Base-by-base conservation (phyloP, 2,113 vertebrate species). In the Pandion haliaetus region DNA sequence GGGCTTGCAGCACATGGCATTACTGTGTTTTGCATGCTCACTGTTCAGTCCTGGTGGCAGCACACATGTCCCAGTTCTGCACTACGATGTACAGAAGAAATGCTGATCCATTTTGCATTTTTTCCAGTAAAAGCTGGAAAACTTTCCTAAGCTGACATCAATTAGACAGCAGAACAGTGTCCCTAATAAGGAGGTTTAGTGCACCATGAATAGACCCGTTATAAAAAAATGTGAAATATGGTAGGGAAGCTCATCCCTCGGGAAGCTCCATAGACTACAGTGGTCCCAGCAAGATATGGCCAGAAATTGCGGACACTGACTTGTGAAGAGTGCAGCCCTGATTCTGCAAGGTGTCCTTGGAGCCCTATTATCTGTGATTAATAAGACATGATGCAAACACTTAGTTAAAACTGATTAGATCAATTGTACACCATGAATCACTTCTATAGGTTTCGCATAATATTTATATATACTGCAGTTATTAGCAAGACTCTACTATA, bases 371-470 rank as follows among this genome's bases (percentile, higher is more conserved):
- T 78, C 82, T 86, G 82, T 97, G 93, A 97, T 96, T 96, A 97
- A 97, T 93, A 93, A 97, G 63, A 63, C 76, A 80, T 54, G 63
- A 93, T 96, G 96, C 86, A 96, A 97, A 97, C 82, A 95, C 94
- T 94, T 95, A 92, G 92, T 94, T 97, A 96, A 96, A 82, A 86
- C 78, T 76, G 91, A 94, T 96, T 87, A 94, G 93, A 97, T 95
- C 95, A 89, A 91, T 95, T 95, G 91, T 23, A 69, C 25, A 11
- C 57, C 54, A 62, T 95, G 66, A 95, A 95, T 96, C 93, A 96
- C 91, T 91, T 96, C 86, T 79, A 90, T 85, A 95, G 93, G 83
- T 95, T 95, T 95, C 78, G 91, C 79, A 88, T 95, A 95, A 95
- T 95, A 96, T 84, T 95, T 95, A 91, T 93, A 92, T 54, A 76